Percentiles rank a stretch among this genome's conserved stretches.
These are phyloP conservation scores for Urocynchramus pylzowi DNA, from an alignment of 2,113 vertebrate genomes.

Conservation along the genomic window DNA sequence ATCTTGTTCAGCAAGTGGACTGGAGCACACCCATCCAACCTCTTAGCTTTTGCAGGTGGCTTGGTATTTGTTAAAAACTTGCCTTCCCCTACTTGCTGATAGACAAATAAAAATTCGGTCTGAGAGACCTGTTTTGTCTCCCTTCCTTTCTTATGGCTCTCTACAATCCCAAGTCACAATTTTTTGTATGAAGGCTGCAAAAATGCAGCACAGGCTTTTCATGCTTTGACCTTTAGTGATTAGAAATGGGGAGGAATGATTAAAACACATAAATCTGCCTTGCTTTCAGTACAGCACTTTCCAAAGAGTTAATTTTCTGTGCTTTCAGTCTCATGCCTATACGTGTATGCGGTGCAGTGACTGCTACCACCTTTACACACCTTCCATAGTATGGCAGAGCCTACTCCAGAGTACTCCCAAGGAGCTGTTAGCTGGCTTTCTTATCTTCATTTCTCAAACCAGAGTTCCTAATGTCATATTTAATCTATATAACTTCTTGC, in stretches of 20 bases:
- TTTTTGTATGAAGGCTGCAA: not conserved
- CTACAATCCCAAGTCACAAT: not conserved
- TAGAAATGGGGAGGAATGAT: not conserved
- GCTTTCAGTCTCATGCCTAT: not conserved
- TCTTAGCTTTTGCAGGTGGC: not conserved
- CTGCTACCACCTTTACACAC: not conserved
- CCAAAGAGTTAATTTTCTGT: not conserved
- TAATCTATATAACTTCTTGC: not conserved
- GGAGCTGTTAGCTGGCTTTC: not conserved
- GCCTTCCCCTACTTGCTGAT: not conserved
- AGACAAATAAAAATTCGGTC: not conserved
- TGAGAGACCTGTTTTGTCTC: not conserved
- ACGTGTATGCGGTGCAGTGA: accelerated
- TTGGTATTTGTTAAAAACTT: not conserved
- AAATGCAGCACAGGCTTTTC: not conserved
- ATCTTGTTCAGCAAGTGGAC: not conserved
- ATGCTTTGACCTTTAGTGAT: not conserved
- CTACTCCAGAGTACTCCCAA: not conserved
- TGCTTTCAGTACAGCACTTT: not conserved
- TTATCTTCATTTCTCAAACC: not conserved
- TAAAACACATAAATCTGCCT: not conserved
- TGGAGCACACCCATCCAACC: not conserved
- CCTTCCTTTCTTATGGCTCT: not conserved
- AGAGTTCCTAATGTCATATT: not conserved
- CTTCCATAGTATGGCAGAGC: not conserved